Conservation (phyloP, 2,113 vertebrate species). For the Leptocoma aspasia region DNA sequence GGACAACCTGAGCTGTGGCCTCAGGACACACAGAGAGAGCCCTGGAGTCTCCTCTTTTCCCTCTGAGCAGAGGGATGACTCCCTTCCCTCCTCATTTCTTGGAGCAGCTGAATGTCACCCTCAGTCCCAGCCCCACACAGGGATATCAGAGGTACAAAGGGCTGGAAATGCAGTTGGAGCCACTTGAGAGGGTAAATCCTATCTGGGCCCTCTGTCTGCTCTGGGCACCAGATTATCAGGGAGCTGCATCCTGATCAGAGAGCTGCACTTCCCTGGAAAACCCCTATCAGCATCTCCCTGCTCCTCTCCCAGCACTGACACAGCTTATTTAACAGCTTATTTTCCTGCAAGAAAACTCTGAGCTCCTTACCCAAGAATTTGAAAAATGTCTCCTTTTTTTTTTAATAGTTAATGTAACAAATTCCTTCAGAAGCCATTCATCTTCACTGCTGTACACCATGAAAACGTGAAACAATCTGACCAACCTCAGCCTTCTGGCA, state of each 20-base stretch:
- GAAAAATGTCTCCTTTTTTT: slow-evolving; percentile 14
- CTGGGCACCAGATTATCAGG: background rate
- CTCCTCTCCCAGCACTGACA: background rate
- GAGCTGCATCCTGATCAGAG: slow-evolving; percentile 17
- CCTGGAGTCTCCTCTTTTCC: background rate
- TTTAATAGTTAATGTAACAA: slow-evolving; percentile 32
- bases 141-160: background rate
- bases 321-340: background rate
- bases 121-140: background rate
- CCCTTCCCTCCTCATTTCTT: background rate
- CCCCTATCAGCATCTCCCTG: background rate
- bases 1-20: background rate
- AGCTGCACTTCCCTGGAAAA: background rate
- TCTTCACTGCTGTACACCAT: background rate
- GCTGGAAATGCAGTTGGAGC: background rate
- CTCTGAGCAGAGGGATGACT: background rate
- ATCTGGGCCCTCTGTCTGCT: background rate
- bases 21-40: background rate
- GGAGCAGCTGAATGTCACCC: background rate
- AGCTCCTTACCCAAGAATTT: background rate
- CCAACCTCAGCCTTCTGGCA: background rate
- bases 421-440: background rate
- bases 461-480: background rate
- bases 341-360: background rate
- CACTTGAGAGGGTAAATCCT: background rate